Evolutionary conservation across 2,888 invertebrate species (phyloP).

Genomic region (Cosmorhoe ocellata): DNA sequence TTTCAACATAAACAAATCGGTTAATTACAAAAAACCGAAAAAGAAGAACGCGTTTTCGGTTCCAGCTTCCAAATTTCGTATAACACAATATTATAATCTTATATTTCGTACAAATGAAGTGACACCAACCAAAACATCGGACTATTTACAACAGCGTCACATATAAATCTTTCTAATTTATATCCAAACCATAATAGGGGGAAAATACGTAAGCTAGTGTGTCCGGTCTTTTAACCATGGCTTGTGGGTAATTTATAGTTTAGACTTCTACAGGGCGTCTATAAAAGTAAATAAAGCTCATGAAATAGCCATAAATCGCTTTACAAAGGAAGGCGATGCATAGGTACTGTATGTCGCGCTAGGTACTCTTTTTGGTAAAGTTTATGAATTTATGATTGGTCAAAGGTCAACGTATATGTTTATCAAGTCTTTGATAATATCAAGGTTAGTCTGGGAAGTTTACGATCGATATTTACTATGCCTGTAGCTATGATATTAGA

Average conservation of each 20-base stretch:
- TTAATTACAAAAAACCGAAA: constrained; percentile 11
- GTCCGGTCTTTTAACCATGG: constrained; percentile 60
- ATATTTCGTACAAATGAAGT: constrained; percentile 52
- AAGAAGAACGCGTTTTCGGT: constrained; percentile 10
- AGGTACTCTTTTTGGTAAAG: constrained; percentile 49
- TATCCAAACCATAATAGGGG: constrained; percentile 78
- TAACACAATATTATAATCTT: constrained; percentile 49
- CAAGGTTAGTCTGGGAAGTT: constrained; percentile 17
- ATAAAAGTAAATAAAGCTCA: constrained; percentile 80
- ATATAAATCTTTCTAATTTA: constrained; percentile 78
- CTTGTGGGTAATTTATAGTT: constrained; percentile 69
- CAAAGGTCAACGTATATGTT: constrained; percentile 45
- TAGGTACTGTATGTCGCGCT: constrained; percentile 44
- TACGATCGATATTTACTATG: neutral
- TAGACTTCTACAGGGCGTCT: constrained; percentile 59
- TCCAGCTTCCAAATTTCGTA: constrained; percentile 29
- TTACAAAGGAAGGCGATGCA: constrained; percentile 67
- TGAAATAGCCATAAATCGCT: constrained; percentile 75
- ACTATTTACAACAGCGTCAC: constrained; percentile 29
- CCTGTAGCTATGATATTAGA: too few species aligned
- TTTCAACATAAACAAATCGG: constrained; percentile 27
- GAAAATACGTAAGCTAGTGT: constrained; percentile 66
- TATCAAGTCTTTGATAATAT: constrained; percentile 14
- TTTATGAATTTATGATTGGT: constrained; percentile 53
- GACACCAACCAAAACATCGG: constrained; percentile 42